A percentile compares a stretch with the other conserved stretches of the same genome.
Conservation (phyloP, 23 tunicate species). For the Halocynthia aurantium region DNA sequence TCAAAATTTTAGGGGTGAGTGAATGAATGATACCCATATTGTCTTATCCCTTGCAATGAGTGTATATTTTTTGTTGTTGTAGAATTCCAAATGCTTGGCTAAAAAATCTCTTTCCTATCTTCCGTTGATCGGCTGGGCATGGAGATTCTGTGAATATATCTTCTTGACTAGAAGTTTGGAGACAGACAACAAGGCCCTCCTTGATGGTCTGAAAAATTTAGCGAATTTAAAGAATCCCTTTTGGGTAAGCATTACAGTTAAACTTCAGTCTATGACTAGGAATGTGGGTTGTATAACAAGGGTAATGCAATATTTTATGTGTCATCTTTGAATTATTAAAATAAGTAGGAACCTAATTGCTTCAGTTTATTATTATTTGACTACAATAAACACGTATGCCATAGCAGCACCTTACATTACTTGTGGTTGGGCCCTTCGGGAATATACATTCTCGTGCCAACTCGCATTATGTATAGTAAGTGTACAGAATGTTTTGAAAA, state of each 20-base stretch:
- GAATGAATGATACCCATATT: background rate
- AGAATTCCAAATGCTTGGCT: conserved; percentile 77
- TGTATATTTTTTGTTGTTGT: background rate
- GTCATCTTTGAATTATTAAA: too few species aligned
- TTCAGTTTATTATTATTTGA: too few species aligned
- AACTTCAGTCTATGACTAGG: background rate
- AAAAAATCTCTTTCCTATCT: conserved; percentile 41
- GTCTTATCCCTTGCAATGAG: background rate
- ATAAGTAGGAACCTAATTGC: too few species aligned
- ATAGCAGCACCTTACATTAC: too few species aligned
- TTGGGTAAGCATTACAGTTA: conserved; percentile 41
- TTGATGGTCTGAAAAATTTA: conserved; percentile 33
- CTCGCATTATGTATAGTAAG: too few species aligned
- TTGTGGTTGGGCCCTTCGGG: too few species aligned
- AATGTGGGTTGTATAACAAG: background rate
- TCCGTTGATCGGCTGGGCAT: conserved; percentile 82
- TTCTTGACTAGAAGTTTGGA: conserved; percentile 53
- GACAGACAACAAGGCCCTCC: conserved; percentile 33
- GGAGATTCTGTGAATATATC: conserved; percentile 67
- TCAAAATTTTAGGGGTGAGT: conserved; percentile 61
- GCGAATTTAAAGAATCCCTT: conserved; percentile 25
- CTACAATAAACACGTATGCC: too few species aligned
- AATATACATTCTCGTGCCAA: too few species aligned
- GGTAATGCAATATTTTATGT: too few species aligned
- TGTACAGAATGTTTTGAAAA: too few species aligned